A percentile compares a stretch with the other conserved stretches of the same genome.
Evolutionary conservation across 2,888 invertebrate genomes (phyloP).

Genomic region (Steinernema carpocapsae): DNA sequence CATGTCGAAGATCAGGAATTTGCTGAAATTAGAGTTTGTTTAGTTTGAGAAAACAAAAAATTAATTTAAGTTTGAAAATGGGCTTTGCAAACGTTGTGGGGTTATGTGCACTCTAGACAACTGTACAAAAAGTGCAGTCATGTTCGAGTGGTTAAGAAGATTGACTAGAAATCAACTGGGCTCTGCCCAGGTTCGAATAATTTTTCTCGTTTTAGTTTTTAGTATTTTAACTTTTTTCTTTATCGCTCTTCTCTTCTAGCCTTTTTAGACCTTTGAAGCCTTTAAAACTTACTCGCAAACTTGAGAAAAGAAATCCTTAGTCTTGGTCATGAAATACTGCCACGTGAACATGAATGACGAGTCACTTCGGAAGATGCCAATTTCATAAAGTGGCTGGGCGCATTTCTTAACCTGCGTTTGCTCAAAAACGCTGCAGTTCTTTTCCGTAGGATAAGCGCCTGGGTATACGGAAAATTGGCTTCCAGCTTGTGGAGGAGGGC

Average conservation of each 20-base stretch:
- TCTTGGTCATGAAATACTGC: slow-evolving; percentile 53
- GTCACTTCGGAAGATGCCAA: slow-evolving; percentile 49
- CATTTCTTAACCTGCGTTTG: slow-evolving; percentile 52
- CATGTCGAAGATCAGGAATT: slow-evolving; percentile 57
- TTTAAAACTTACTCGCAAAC: slow-evolving; percentile 63
- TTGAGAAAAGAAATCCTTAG: slow-evolving; percentile 53
- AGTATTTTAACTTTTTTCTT: too few species aligned
- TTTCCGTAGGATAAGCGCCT: slow-evolving; percentile 12
- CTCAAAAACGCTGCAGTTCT: slow-evolving; percentile 38
- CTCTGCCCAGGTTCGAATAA: too few species aligned
- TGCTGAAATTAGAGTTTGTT: slow-evolving; percentile 41
- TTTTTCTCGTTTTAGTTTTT: too few species aligned
- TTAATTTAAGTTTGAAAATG: neutral
- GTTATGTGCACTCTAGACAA: neutral
- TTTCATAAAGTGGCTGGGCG: slow-evolving; percentile 54
- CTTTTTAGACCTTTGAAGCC: too few species aligned
- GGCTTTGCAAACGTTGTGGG: too few species aligned
- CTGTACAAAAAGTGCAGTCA: neutral
- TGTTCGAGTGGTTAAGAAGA: too few species aligned
- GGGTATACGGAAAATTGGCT: neutral
- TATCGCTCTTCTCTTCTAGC: too few species aligned
- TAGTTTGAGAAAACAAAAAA: neutral
- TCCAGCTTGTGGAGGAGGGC: slow-evolving; percentile 1
- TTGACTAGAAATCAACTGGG: too few species aligned
- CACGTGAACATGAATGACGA: slow-evolving; percentile 45